A percentile compares a stretch with the other conserved stretches of the same genome.
Conservation (phyloP, 1,140 invertebrate genomes). For the Pseudachorutes palmiensis region DNA sequence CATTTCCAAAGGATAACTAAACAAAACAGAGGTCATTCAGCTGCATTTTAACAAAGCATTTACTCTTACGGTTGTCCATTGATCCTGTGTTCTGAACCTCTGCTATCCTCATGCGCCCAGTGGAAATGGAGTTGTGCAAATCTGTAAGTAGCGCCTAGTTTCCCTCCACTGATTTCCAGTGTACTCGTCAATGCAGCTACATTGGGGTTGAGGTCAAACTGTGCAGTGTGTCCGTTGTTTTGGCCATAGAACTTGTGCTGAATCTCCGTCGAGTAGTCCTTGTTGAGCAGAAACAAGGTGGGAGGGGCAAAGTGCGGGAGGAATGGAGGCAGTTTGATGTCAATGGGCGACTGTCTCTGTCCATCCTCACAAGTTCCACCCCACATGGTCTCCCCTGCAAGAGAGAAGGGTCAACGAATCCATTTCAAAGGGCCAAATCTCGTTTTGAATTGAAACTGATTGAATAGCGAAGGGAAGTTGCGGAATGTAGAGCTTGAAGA, state of each 20-base stretch:
- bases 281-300: not conserved
- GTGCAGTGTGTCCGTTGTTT: conserved; percentile 18
- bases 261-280: not conserved
- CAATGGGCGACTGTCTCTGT: conserved; percentile 1
- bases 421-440: no score
- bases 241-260: conserved; percentile 1
- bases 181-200: conserved; percentile 4
- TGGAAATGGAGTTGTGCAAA: conserved; percentile 50
- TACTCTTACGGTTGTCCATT: no score
- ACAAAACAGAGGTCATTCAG: not conserved
- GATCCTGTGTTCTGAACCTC: conserved; percentile 51
- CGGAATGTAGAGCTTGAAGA: no score
- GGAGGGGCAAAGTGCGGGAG: not conserved
- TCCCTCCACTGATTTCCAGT: conserved; percentile 39
- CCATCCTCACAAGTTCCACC: not conserved
- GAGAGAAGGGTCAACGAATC: not conserved
- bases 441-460: not conserved
- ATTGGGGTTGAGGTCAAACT: conserved; percentile 12
- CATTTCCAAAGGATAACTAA: not conserved
- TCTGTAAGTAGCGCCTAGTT: conserved; percentile 42
- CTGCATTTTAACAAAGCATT: no score
- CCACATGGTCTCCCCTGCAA: not conserved
- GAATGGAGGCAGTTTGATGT: not conserved
- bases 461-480: not conserved
- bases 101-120: conserved; percentile 45